Conservation (phyloP, 2,113 vertebrate species). For the Rhinolophus ferrumequinum region DNA sequence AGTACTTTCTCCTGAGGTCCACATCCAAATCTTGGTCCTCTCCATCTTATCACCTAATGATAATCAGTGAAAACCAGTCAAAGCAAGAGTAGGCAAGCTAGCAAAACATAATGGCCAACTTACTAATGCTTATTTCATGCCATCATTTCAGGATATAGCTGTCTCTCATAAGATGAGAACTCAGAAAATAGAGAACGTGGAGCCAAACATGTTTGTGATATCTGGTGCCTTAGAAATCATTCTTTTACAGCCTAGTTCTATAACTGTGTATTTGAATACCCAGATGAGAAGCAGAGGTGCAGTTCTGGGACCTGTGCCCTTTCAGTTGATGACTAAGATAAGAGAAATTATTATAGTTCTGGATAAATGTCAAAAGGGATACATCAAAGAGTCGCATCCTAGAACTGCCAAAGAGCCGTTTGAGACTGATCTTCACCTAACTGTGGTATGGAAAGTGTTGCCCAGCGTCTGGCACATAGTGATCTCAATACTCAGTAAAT, state of each 20-base stretch:
- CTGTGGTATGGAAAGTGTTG: background rate
- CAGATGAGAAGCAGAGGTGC: background rate
- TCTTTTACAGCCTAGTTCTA: background rate
- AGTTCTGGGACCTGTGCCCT: background rate
- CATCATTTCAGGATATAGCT: background rate
- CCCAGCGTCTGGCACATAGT: background rate
- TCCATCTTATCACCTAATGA: background rate
- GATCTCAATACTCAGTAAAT: background rate
- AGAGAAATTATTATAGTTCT: background rate
- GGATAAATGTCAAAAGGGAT: background rate
- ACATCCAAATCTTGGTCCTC: background rate
- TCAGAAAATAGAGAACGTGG: background rate
- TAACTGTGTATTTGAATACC: background rate
- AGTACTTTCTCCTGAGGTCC: background rate
- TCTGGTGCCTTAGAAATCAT: background rate
- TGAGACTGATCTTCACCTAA: background rate
- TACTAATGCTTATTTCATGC: background rate
- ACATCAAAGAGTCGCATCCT: background rate
- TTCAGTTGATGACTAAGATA: background rate
- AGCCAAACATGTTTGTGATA: background rate
- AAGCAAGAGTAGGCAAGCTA: background rate
- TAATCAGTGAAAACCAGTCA: background rate
- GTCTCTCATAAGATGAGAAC: background rate
- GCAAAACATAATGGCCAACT: background rate
- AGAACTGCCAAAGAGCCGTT: background rate